Evolutionary conservation across 2,113 vertebrate species (phyloP).

Genomic region (Thermophis baileyi): DNA sequence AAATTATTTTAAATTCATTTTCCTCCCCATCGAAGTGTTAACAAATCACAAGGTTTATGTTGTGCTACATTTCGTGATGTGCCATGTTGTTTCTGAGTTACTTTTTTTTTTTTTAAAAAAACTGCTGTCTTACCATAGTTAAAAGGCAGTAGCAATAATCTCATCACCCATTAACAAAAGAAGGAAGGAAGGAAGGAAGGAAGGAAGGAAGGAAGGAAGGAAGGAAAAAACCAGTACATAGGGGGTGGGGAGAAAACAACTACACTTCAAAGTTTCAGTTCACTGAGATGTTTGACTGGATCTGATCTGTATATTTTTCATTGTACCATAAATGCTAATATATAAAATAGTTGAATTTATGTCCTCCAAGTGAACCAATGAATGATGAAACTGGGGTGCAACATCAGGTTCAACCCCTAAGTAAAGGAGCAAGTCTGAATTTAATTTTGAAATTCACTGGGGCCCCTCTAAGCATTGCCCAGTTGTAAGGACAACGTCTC

Average conservation of each 20-base stretch:
- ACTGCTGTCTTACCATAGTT: constrained; percentile 10
- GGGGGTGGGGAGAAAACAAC: constrained; percentile 30
- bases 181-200: no score
- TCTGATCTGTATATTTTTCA: constrained; percentile 42
- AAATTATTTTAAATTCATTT: constrained; percentile 27
- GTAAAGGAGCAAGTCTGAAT: not conserved
- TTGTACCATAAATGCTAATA: constrained; percentile 42
- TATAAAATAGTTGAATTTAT: constrained; percentile 59
- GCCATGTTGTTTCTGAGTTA: not conserved
- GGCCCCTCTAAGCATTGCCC: constrained; percentile 44
- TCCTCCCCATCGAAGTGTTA: not conserved
- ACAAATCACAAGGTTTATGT: rapidly evolving
- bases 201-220: not conserved
- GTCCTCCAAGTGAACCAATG: constrained; percentile 49
- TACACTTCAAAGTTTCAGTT: constrained; percentile 59
- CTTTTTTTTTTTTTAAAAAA: constrained; percentile 26
- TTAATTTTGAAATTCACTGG: not conserved
- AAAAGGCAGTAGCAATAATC: constrained; percentile 33
- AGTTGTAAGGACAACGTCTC: constrained; percentile 55
- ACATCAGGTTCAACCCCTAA: not conserved
- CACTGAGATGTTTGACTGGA: constrained; percentile 43
- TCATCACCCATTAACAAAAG: constrained; percentile 62
- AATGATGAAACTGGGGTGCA: constrained; percentile 50
- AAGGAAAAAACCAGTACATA: not conserved
- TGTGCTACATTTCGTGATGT: not conserved